Base-by-base conservation (phyloP, 2,888 invertebrate genomes). In the Sylvicola fuscatus region DNA sequence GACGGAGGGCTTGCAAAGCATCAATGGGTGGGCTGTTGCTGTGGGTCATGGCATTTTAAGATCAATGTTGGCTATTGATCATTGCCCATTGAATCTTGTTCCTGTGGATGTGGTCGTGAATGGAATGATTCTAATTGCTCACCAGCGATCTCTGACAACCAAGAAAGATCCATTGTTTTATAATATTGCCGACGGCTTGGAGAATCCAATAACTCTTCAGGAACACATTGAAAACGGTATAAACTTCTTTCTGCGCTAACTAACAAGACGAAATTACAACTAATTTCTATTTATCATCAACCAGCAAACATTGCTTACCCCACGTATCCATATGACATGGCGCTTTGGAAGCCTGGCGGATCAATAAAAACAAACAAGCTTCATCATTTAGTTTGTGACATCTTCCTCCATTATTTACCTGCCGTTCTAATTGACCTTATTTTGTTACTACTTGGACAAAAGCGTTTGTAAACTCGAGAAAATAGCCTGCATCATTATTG, bases 1-100 rank as follows among this genome's bases (percentile, higher is more conserved):
- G 27, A 32, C 32, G 4, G 32, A 35, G 11, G 35, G 34, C 7
- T 33, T 33, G 12, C 35, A 38, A 15, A 33, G 38, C 11, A 13
- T 32, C n/a, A 35, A 35, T 30, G 38, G 38, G 13, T 32, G 35
- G 26, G 6, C 21, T n/a, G 17, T 38, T 6, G 33, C 33, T n/a
- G 14, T 27, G 6, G 35, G 35, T 1, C 17, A 11, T 13, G 38
- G 38, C 8, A 30, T 38, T 2, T n/a, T 38, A 7, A 17, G 35
- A 17, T 28, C 32, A 10, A 38, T 35, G 21, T 7, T 28, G 12
- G 32, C 29, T 16, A n/a, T 30, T 11, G 21, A 11, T 2, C 14
- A 35, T n/a, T 35, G 12, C 17, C 14, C 32, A 14, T 28, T 32
- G n/a, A 35, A 38, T 28, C 12, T 35, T 27, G 26, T 38, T 14